A percentile compares a stretch with the other conserved stretches of the same genome.
phyloP scores from a whole-genome alignment of 2,888 invertebrate species.

The Conistra vaccinii region DNA sequence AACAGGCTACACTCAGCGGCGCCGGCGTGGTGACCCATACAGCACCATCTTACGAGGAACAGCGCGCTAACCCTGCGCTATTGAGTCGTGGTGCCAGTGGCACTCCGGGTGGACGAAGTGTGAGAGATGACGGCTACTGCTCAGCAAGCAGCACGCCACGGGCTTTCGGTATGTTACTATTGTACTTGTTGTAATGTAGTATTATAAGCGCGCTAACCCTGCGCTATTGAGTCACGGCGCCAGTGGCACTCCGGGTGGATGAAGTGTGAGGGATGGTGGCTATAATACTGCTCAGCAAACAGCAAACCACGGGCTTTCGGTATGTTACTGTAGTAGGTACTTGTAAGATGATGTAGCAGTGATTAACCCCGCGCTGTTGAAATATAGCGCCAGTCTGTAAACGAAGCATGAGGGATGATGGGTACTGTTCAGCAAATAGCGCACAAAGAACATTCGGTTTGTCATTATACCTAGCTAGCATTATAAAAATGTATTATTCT shows the following conservation, averaged over 20 bases:
- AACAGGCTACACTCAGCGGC: slow-evolving; percentile 81
- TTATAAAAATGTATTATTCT: too few relatives aligned
- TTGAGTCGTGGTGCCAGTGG: slow-evolving; percentile 80
- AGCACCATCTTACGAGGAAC: slow-evolving; percentile 87
- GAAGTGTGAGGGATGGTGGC: slow-evolving; percentile 91
- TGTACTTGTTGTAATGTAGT: background rate
- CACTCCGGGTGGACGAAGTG: slow-evolving; percentile 86
- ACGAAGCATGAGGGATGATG: too few relatives aligned
- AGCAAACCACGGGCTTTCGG: slow-evolving; percentile 92
- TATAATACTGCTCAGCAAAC: slow-evolving; percentile 92
- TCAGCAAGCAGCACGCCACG: slow-evolving; percentile 92
- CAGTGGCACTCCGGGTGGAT: slow-evolving; percentile 83
- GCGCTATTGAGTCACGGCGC: slow-evolving; percentile 82
- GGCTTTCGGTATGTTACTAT: slow-evolving; percentile 87
- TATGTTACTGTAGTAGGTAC: slow-evolving; percentile 65
- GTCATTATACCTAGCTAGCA: too few relatives aligned
- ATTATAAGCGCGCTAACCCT: slow-evolving; percentile 81
- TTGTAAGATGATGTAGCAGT: too few relatives aligned
- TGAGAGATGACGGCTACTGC: slow-evolving; percentile 92
- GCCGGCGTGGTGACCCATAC: slow-evolving; percentile 83
- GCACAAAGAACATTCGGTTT: too few relatives aligned
- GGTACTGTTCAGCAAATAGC: too few relatives aligned
- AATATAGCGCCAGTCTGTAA: too few relatives aligned
- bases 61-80: slow-evolving; percentile 86
- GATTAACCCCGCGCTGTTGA: too few relatives aligned